These are phyloP conservation scores for Noctuana brunneofusca DNA, from an alignment of 2,888 invertebrate species.

Conservation along the genomic window DNA sequence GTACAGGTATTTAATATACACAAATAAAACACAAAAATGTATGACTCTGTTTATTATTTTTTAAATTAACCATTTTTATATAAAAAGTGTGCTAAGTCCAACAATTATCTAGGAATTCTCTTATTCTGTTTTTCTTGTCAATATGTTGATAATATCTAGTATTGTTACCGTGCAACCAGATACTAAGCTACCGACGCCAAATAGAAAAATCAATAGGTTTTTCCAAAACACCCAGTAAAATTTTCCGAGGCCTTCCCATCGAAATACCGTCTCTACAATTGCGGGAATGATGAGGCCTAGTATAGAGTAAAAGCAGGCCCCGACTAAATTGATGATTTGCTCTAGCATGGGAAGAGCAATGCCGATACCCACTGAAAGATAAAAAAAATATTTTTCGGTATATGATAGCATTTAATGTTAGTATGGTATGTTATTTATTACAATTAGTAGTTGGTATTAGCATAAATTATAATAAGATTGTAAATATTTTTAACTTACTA, in stretches of 20 bases:
- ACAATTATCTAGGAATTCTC: background rate
- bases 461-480: too few relatives aligned
- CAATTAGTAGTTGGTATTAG: background rate
- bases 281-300: slow-evolving; percentile 90
- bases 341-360: slow-evolving; percentile 76
- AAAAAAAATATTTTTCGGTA: slow-evolving; percentile 4
- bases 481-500: background rate
- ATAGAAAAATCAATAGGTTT: slow-evolving; percentile 82
- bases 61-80: too few relatives aligned
- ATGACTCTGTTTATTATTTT: too few relatives aligned
- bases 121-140: slow-evolving; percentile 73
- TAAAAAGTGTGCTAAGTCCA: too few relatives aligned
- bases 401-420: background rate
- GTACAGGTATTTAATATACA: too few relatives aligned
- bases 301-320: slow-evolving; percentile 85
- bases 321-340: slow-evolving; percentile 76
- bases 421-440: background rate
- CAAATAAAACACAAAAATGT: too few relatives aligned
- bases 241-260: slow-evolving; percentile 86
- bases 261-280: slow-evolving; percentile 87
- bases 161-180: slow-evolving; percentile 83
- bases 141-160: slow-evolving; percentile 64
- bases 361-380: slow-evolving; percentile 67
- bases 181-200: slow-evolving; percentile 85
- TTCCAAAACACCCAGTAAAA: slow-evolving; percentile 88